phyloP scores from a whole-genome alignment of 2,113 vertebrate genomes.

The Tapirus terrestris region DNA sequence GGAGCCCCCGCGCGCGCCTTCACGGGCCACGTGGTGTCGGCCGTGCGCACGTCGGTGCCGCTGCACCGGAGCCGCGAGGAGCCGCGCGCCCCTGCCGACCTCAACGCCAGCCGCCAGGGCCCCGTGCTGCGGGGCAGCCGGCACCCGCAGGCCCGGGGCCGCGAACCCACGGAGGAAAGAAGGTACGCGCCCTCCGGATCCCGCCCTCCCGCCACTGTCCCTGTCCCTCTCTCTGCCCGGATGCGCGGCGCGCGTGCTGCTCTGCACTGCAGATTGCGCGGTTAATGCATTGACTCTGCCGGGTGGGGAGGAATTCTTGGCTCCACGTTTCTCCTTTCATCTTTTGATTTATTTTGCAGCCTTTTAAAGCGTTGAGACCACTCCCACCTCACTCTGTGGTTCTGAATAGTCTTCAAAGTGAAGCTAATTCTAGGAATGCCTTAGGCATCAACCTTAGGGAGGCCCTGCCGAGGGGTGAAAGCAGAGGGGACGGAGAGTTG shows the following conservation, averaged over 20 bases:
- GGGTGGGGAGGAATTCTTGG: background rate
- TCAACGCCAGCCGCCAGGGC: slow-evolving; percentile 70
- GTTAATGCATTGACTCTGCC: background rate
- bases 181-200: slow-evolving; percentile 84
- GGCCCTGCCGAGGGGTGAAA: background rate
- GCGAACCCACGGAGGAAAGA: slow-evolving; percentile 76
- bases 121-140: slow-evolving; percentile 75
- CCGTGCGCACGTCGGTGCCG: slow-evolving; percentile 89
- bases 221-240: accelerated
- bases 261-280: no score
- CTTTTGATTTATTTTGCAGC: slow-evolving; percentile 56
- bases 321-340: background rate
- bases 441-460: background rate
- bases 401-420: slow-evolving; percentile 50
- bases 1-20: slow-evolving; percentile 62
- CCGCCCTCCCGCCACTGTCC: background rate
- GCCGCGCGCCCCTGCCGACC: slow-evolving; percentile 45
- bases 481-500: accelerated
- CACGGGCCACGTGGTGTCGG: slow-evolving; percentile 87
- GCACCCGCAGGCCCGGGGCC: slow-evolving; percentile 81
- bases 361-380: background rate
- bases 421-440: slow-evolving; percentile 7
- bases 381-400: background rate
- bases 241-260: background rate
- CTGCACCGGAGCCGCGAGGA: slow-evolving; percentile 84